Evolutionary conservation across 2,797 vertebrate genomes (phyloP).

Genomic region (Scyliorhinus canicula): DNA sequence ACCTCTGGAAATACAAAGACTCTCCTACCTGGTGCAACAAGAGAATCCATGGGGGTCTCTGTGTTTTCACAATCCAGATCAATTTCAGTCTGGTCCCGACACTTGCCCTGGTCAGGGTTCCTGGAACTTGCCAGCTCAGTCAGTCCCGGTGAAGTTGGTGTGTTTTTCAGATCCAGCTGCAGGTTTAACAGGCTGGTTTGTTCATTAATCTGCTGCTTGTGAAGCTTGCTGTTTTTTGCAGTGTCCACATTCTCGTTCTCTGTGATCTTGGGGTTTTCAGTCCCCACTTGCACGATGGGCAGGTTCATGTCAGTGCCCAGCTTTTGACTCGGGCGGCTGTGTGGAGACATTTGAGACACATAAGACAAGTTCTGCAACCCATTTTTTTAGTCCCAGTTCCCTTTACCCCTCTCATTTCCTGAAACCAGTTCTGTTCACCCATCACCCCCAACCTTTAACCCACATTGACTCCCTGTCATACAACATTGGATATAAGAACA

Average conservation of each 20-base stretch:
- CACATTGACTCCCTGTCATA: background rate
- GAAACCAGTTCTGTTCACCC: background rate
- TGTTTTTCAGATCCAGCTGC: slow-evolving; percentile 7
- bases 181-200: slow-evolving; percentile 26
- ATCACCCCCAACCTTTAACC: background rate
- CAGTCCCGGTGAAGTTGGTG: background rate
- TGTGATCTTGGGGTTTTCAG: background rate
- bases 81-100: background rate
- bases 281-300: background rate
- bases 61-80: background rate
- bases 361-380: background rate
- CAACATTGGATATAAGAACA: background rate
- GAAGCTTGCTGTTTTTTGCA: background rate
- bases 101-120: background rate
- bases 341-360: background rate
- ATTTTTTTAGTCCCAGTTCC: background rate
- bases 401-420: background rate
- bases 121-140: background rate
- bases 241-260: background rate
- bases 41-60: slow-evolving; percentile 29
- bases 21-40: slow-evolving; percentile 20
- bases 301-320: background rate
- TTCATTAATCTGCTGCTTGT: background rate
- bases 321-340: background rate
- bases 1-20: background rate